Base-by-base conservation (phyloP, 92 coral and sea anemone species). In the Zoanthus solanderi region DNA sequence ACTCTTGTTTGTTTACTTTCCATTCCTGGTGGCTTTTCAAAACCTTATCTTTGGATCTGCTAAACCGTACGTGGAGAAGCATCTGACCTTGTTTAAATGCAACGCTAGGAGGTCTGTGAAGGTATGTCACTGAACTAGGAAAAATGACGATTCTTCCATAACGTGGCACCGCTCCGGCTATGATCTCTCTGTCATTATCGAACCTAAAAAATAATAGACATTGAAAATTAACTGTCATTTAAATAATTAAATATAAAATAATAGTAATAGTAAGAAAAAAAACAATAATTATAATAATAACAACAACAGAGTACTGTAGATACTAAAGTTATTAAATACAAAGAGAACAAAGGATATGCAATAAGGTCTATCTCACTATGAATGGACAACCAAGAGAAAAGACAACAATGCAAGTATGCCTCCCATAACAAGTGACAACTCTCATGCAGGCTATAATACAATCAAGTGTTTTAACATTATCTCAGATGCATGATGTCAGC, bases 21-120 rank as follows among this genome's bases (percentile, higher is more conserved):
- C 93, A 92, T 50, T 91, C 83, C 46, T 58, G 84, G 14, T 88
- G 89, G 65, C 76, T 75, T 12, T 92, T 45, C 45, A 84, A 87
- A 76, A 92, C 94, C 89, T 95, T 95, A 44, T 91, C 95, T 74
- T 91, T 91, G 57, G 90, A 90, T 68, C 92, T 97, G 46, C 98
- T 92, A 89, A 97, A 97, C 58, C 92, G 94, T 2, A 97, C 79
- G 63, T 97, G 99, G 15, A 97, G 79, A 11, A 97, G 67, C 5
- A 94, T 61, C 65, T 95, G 92, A 4, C 99, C 99, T 61, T 88
- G 83, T 52, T 92, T 91, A 78, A 91, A 92, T 3, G 98, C 96
- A 28, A 97, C 93, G 79, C 99, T 95, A 3, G 99, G 99, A 8
- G 99, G 98, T 30, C 98, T 89, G 23, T 95, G 93, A 2, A 97